These are phyloP conservation scores for Pegea sp. DNA, from an alignment of 23 tunicate species.

Conservation along the genomic window DNA sequence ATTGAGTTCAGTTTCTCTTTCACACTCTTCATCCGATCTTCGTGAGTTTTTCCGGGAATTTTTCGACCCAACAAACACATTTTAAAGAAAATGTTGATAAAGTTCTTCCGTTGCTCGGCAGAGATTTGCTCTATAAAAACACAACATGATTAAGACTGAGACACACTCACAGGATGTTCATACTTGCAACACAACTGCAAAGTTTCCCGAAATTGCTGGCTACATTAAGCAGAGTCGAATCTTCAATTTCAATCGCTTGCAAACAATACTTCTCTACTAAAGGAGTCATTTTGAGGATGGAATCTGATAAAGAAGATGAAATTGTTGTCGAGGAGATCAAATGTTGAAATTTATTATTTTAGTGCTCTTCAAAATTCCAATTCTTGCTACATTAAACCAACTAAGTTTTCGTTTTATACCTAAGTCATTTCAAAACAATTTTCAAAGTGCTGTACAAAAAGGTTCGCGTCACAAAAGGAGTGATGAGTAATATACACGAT, in stretches of 20 bases:
- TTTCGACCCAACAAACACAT: constrained; percentile 1
- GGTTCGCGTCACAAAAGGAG: too few species aligned
- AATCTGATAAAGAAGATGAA: constrained; percentile 14
- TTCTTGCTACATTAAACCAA: too few species aligned
- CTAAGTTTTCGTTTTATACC: too few species aligned
- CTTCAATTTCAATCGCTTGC: constrained; percentile 42
- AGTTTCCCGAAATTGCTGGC: constrained; percentile 46
- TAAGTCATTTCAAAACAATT: too few species aligned
- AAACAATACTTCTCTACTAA: constrained; percentile 39
- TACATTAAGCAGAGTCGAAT: constrained; percentile 20
- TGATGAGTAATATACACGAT: too few species aligned
- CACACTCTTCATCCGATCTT: constrained; percentile 1
- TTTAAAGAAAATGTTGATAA: neutral
- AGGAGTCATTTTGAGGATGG: constrained; percentile 29
- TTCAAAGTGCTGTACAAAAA: too few species aligned
- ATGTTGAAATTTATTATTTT: too few species aligned
- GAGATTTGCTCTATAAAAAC: neutral
- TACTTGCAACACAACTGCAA: constrained; percentile 41
- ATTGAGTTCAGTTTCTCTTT: too few species aligned
- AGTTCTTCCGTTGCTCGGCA: neutral
- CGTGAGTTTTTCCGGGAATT: neutral
- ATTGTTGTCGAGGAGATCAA: too few species aligned
- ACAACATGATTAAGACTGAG: neutral
- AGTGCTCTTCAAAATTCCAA: too few species aligned
- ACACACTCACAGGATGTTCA: neutral